Percentiles rank a stretch among this genome's conserved stretches.
Conservation (phyloP, 2,113 vertebrate genomes). For the Notothenia rossii region DNA sequence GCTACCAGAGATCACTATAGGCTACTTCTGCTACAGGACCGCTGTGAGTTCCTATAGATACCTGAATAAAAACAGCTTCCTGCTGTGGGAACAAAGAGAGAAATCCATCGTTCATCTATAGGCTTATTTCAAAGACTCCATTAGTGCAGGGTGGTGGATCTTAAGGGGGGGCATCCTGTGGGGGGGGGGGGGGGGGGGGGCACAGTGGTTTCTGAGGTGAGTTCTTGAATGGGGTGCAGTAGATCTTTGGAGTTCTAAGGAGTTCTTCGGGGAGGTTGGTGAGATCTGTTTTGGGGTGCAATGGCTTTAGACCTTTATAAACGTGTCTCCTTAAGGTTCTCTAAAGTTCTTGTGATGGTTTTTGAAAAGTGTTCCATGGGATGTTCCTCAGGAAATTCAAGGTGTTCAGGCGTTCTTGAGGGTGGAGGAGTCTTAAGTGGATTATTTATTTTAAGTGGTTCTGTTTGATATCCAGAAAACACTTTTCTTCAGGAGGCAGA, state of each 20-base stretch:
- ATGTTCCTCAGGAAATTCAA: background rate
- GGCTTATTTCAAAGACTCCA: constrained; percentile 28
- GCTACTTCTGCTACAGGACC: constrained; percentile 72
- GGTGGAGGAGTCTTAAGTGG: background rate
- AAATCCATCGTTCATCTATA: constrained; percentile 32
- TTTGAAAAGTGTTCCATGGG: background rate
- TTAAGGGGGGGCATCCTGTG: background rate
- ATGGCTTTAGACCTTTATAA: background rate
- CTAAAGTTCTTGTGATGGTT: background rate
- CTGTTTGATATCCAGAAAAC: background rate
- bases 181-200: background rate
- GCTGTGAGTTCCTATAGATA: constrained; percentile 69
- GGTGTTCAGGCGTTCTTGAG: background rate
- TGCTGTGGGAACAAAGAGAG: constrained; percentile 39
- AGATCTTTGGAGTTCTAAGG: background rate
- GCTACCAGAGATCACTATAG: constrained; percentile 63
- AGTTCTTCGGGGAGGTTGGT: background rate
- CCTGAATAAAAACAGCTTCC: constrained; percentile 73
- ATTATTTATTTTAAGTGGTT: background rate
- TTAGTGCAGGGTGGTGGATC: constrained; percentile 39
- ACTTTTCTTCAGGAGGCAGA: background rate
- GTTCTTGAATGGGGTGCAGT: background rate
- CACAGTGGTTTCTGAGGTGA: background rate
- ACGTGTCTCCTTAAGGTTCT: background rate
- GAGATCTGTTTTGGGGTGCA: background rate